Evolutionary conservation across 2,888 invertebrate species (phyloP), one percentile per base, ranked within the genome.

Genomic region (Macrostomum cliftonense): DNA sequence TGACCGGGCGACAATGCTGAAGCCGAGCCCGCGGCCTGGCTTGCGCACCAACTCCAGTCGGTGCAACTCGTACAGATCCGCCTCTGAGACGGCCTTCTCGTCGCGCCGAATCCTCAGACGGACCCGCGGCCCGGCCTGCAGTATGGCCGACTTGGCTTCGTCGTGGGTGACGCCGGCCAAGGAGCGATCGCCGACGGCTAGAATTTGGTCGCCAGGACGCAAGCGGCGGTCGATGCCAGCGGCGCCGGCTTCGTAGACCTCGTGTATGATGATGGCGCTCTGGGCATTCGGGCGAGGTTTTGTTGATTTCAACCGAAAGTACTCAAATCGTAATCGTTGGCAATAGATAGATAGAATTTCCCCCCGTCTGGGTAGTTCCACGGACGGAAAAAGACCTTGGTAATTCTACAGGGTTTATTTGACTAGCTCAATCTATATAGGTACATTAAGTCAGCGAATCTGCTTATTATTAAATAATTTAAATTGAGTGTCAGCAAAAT

Each of bases 231-330:
- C 95, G 62, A 82, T 82, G 1, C 82, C 84, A 12, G 87, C 81
- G 1, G 81, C 83, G 1, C 93, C 91, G 59, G 83, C 83, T 11
- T 83, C 80, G 68, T 86, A 89, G 17, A 97, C 79, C 68, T 95
- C 93, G 58, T 91, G 79, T 56, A 95, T 78, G 54, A 91, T 79
- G 52, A 88, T 83, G 42, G 84, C 83, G 54, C 83, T 83, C 87
- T 89, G 68, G 4, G 45, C 28, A 9, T 7, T 7, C 9, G 4
- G 28, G 28, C 28, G 28, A 28, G 28, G 28, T n/a, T n/a, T n/a
- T n/a, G n/a, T n/a, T n/a, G n/a, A n/a, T n/a, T n/a, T n/a, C n/a
- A n/a, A n/a, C n/a, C n/a, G n/a, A n/a, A n/a, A n/a, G n/a, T n/a
- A n/a, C n/a, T n/a, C n/a, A n/a, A n/a, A n/a, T n/a, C n/a, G n/a